Base-by-base conservation (phyloP, 2,888 invertebrate genomes). In the Ischnus inquisitorius region DNA sequence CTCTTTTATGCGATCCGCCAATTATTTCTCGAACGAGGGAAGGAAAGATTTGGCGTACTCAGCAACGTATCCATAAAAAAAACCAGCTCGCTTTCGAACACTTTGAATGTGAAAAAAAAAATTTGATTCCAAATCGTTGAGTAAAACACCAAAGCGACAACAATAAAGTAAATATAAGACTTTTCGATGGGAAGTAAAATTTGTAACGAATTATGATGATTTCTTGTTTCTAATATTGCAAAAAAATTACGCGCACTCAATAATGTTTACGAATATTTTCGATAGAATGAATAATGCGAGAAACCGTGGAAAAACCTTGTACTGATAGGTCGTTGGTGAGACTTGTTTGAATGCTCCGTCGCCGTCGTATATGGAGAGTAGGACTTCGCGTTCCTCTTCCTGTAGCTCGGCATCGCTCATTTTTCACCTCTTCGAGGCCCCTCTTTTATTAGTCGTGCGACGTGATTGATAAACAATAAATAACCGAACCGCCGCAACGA, bases 291-390 rank as follows among this genome's bases (percentile, higher is more conserved):
- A 8, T 22, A 46, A 57, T 65, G 19, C 16, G 12, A 54, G 68
- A n/a, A 19, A 14, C 6, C 19, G 57, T 16, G 57, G 69, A 43
- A 65, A 87, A 94, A 98, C 98, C 96, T 98, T 98, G 92, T 98
- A 99, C 92, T 98, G 98, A 94, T 97, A 98, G 78, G 96, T 96
- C 78, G 95, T 97, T 8, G 95, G 93, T 92, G 96, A 95, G 43
- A 97, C 93, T 94, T 97, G 96, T 93, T 97, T 98, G 92, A 98
- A 99, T 82, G 96, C 96, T 1, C 95, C 95, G 94, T 99, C 99
- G 19, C 98, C 98, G 90, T 99, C 98, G 93, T 99, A 99, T 90
- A 99, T 99, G 3, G 98, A 98, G 87, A 96, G 95, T 80, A 99
- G 94, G 0, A 98, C 98, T 94, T 99, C 98, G 72, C 97, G 94